A percentile compares a stretch with the other conserved stretches of the same genome.
These are phyloP conservation scores for Selene dorsalis DNA, from an alignment of 2,797 vertebrate species.

Conservation along the genomic window DNA sequence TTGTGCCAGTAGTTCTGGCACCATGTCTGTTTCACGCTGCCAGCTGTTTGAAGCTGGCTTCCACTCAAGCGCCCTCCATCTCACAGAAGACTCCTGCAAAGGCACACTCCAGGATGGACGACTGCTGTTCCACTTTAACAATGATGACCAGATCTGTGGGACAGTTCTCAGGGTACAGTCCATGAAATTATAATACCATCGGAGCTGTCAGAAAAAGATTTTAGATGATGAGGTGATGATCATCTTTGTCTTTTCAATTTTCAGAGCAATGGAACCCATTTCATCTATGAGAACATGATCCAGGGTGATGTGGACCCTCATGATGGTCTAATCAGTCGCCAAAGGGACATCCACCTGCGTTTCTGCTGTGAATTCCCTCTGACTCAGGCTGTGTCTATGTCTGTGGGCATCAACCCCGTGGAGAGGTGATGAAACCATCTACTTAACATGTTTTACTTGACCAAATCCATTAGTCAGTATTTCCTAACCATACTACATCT, in stretches of 20 bases:
- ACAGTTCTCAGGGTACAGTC: slow-evolving; percentile 74
- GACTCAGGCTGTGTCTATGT: slow-evolving; percentile 73
- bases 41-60: slow-evolving; percentile 82
- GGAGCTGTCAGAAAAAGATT: neutral
- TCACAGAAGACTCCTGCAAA: slow-evolving; percentile 69
- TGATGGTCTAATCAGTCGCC: slow-evolving; percentile 60
- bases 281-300: slow-evolving; percentile 80
- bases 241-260: neutral
- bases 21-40: slow-evolving; percentile 80
- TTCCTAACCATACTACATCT: no score
- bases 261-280: slow-evolving; percentile 80
- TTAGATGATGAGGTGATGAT: neutral
- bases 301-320: slow-evolving; percentile 54
- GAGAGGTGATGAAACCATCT: slow-evolving; percentile 58
- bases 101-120: slow-evolving; percentile 69
- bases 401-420: slow-evolving; percentile 68
- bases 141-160: slow-evolving; percentile 71
- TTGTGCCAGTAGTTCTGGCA: slow-evolving; percentile 71
- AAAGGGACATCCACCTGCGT: slow-evolving; percentile 59
- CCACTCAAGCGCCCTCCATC: slow-evolving; percentile 65
- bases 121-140: slow-evolving; percentile 77
- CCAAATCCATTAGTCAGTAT: no score
- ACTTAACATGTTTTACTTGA: neutral
- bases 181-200: neutral
- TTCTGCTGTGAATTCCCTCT: slow-evolving; percentile 79